phyloP scores from a whole-genome alignment of 2,113 vertebrate species.

The Spilogale gracilis region DNA sequence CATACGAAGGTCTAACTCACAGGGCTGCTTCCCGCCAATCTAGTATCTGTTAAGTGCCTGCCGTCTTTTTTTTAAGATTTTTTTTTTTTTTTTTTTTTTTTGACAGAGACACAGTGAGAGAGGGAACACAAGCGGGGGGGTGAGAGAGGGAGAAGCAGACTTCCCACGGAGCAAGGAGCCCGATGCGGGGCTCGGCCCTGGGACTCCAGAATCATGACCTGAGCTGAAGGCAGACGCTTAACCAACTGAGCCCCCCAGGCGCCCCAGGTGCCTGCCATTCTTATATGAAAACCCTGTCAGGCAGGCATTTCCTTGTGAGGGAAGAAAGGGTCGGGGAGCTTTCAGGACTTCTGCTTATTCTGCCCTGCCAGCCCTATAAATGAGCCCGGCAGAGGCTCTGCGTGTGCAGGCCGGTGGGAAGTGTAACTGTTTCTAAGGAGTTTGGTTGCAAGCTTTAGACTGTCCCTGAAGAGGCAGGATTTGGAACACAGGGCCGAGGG shows the following conservation, averaged over 20 bases:
- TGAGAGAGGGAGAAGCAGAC: too few relatives aligned
- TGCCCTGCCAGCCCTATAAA: background rate
- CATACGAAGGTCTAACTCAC: background rate
- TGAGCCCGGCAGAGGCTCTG: background rate
- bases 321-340: background rate
- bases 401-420: background rate
- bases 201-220: too few relatives aligned
- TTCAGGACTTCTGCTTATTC: background rate
- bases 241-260: too few relatives aligned
- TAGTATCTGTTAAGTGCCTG: background rate
- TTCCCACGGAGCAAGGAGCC: too few relatives aligned
- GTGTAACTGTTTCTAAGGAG: background rate
- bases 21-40: background rate
- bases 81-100: too few relatives aligned
- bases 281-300: background rate
- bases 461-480: background rate
- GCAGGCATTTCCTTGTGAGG: background rate
- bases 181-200: too few relatives aligned
- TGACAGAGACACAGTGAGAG: too few relatives aligned
- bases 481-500: background rate
- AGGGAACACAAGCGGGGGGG: too few relatives aligned
- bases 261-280: background rate
- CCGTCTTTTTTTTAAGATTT: background rate
- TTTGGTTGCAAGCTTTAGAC: background rate
- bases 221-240: too few relatives aligned